phyloP scores from a whole-genome alignment of 2,888 invertebrate species.

The Eledona agricola region DNA sequence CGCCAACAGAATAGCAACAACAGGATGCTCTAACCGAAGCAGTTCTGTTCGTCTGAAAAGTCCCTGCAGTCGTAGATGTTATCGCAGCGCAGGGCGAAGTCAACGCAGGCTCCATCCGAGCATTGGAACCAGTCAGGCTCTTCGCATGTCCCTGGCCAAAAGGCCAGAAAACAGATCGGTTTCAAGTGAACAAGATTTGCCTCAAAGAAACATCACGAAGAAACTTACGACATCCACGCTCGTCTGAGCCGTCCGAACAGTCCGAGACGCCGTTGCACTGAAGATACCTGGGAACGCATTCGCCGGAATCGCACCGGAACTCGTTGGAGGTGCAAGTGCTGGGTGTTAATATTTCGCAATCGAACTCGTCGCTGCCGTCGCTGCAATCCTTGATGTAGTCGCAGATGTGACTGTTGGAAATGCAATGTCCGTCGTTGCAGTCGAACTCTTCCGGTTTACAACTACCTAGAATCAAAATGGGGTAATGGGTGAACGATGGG shows the following conservation, averaged over 20 bases:
- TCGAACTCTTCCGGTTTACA: constrained; percentile 75
- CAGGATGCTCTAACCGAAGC: constrained; percentile 70
- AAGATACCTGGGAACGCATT: constrained; percentile 66
- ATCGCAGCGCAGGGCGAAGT: constrained; percentile 81
- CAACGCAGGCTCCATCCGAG: constrained; percentile 79
- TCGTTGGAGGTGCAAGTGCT: constrained; percentile 64
- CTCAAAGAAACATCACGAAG: constrained; percentile 7
- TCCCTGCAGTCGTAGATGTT: constrained; percentile 90
- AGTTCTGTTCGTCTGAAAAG: constrained; percentile 91
- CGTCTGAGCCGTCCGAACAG: constrained; percentile 72
- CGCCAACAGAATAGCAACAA: constrained; percentile 34
- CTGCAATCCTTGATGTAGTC: constrained; percentile 69
- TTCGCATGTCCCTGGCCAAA: constrained; percentile 62
- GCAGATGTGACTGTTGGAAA: constrained; percentile 67
- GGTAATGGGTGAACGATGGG: too few relatives aligned
- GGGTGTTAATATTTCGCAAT: constrained; percentile 58
- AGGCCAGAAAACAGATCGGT: constrained; percentile 53
- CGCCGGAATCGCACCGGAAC: constrained; percentile 70
- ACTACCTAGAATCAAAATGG: constrained; percentile 41
- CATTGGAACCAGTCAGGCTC: constrained; percentile 66
- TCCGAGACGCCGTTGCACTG: constrained; percentile 67
- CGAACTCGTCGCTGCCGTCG: constrained; percentile 67
- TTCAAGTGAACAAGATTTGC: constrained; percentile 25
- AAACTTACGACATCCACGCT: constrained; percentile 69
- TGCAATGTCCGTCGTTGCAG: constrained; percentile 69